Conservation (phyloP, 2,797 vertebrate genomes). For the Cercopithecus diana region DNA sequence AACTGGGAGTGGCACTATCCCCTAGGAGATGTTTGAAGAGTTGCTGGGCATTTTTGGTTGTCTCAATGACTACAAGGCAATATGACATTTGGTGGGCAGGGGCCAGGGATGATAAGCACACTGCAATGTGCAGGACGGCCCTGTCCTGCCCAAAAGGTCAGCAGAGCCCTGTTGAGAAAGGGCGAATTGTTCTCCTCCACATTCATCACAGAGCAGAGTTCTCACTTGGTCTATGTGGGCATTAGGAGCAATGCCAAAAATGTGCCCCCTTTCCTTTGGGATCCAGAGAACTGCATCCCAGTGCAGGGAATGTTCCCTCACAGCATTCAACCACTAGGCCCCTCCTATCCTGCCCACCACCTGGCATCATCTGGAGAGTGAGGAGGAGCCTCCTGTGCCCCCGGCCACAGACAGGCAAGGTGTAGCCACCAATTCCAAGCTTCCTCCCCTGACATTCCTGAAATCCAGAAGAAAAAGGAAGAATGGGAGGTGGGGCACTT, state of each 20-base stretch:
- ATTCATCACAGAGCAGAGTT: not conserved
- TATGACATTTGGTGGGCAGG: not conserved
- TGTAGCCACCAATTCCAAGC: not conserved
- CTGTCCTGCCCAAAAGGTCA: not conserved
- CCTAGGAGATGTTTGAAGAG: not conserved
- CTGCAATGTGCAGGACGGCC: not conserved
- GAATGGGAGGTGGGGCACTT: not conserved
- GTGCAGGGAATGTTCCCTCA: not conserved
- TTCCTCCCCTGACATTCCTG: not conserved
- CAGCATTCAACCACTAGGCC: not conserved
- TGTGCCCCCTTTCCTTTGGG: rapidly evolving
- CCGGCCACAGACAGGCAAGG: not conserved
- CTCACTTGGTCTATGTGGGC: not conserved
- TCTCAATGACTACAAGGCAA: not conserved
- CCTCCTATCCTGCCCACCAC: rapidly evolving
- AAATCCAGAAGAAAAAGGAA: not conserved
- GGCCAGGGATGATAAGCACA: not conserved
- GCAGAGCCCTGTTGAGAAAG: not conserved
- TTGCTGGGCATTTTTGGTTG: not conserved
- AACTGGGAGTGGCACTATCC: no score
- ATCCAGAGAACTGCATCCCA: not conserved
- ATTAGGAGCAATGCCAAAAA: not conserved
- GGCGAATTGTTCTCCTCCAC: not conserved
- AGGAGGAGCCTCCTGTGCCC: not conserved
- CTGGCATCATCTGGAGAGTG: not conserved